These are phyloP conservation scores for Sorex fumeus DNA, from an alignment of 2,113 vertebrate species.

Conservation along the genomic window DNA sequence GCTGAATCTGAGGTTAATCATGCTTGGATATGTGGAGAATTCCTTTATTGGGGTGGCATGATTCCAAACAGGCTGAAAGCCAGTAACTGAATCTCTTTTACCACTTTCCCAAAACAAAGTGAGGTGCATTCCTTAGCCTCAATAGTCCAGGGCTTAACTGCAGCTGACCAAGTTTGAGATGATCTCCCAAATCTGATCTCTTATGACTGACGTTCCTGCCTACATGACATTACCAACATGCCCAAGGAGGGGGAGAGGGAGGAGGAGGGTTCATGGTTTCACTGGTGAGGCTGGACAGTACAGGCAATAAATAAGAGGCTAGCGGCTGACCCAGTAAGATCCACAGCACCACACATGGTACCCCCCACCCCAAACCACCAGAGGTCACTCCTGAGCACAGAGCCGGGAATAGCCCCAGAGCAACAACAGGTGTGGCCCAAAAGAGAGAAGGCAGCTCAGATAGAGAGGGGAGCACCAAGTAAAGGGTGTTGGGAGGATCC, in stretches of 20 bases:
- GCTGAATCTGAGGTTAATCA: constrained; percentile 41
- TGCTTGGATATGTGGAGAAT: constrained; percentile 26
- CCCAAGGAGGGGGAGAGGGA: constrained; percentile 1
- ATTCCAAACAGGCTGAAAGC: constrained; percentile 67
- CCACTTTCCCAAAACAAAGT: constrained; percentile 77
- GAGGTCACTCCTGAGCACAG: no score
- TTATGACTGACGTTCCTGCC: constrained; percentile 83
- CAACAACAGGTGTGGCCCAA: no score
- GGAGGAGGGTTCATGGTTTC: no score
- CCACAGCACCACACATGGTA: no score
- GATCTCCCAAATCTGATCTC: constrained; percentile 79
- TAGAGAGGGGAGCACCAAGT: no score
- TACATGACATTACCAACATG: constrained; percentile 82
- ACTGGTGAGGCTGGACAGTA: no score
- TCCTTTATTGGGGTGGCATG: constrained; percentile 55
- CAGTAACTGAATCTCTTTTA: constrained; percentile 79
- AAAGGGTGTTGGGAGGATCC: no score
- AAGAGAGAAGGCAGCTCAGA: no score
- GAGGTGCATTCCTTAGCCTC: constrained; percentile 77
- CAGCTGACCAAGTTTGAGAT: constrained; percentile 80
- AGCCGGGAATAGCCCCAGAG: no score
- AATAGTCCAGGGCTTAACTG: constrained; percentile 81
- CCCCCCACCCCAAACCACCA: no score
- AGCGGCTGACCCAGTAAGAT: no score
- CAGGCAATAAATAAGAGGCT: no score